A percentile compares a stretch with the other conserved stretches of the same genome.
Conservation (phyloP, 2,888 invertebrate genomes). For the Gibbula magus region DNA sequence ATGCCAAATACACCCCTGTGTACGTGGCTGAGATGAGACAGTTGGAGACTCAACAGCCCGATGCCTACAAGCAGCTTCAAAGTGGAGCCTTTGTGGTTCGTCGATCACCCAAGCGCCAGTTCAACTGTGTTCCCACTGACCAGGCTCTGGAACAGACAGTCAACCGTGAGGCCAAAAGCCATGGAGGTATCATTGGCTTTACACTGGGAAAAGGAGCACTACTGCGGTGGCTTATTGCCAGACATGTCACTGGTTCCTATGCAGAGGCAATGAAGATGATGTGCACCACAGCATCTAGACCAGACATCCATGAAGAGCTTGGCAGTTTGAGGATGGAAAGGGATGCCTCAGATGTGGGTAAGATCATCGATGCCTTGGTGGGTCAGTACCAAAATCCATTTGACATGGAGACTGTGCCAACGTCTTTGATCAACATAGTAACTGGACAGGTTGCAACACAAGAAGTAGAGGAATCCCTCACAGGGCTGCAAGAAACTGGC, state of each 20-base stretch:
- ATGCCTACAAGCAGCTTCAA: not conserved
- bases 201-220: conserved; percentile 19
- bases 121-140: conserved; percentile 25
- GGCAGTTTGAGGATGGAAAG: not conserved
- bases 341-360: not conserved
- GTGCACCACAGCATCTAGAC: not conserved
- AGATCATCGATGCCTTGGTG: not conserved
- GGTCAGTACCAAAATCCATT: conserved; percentile 22
- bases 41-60: not conserved
- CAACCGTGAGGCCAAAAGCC: conserved; percentile 25
- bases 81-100: conserved; percentile 12
- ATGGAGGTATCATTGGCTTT: conserved; percentile 23
- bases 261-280: conserved; percentile 7
- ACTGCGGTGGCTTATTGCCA: conserved; percentile 14
- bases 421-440: conserved; percentile 5
- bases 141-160: conserved; percentile 28
- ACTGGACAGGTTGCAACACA: conserved; percentile 24
- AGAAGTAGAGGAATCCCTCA: conserved; percentile 18
- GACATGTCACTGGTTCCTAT: conserved; percentile 20
- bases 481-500: not conserved
- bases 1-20: conserved; percentile 16
- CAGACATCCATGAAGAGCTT: conserved; percentile 5
- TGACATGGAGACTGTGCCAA: conserved; percentile 13
- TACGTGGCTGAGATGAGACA: conserved; percentile 20
- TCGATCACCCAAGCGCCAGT: not conserved